Base-by-base conservation (phyloP, 2,888 invertebrate genomes). In the Tubulanus polymorphus region DNA sequence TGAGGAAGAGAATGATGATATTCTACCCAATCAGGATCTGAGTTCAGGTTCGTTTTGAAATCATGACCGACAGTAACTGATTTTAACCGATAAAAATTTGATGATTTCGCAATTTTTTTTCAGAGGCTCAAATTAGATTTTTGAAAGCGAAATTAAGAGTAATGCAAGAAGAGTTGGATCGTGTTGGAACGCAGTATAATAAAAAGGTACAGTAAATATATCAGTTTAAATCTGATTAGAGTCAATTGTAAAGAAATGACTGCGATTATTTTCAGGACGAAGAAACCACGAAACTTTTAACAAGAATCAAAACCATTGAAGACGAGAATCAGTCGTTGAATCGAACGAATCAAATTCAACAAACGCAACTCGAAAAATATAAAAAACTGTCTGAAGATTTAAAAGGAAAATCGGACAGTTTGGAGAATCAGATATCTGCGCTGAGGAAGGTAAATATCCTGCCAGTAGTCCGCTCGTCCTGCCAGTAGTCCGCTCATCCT, bases 91-190 rank as follows among this genome's bases (percentile, higher is more conserved):
- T 10, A 32, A 32, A 12, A n/a, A 15, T 25, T 18, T 25, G 5
- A 15, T 37, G 0, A 15, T 30, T 37, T 20, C 51, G 1, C 2
- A 20, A 18, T 23, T 41, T 50, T 37, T 55, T 67, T 60, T 15
- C 67, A 77, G 79, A 79, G 67, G 77, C 78, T 3, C 75, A 74
- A 37, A 75, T 77, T 18, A 58, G 79, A 32, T 78, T 78, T 60
- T 63, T 79, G 53, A 78, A 78, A 57, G 79, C 79, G 20, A 78
- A 79, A 61, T 58, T 78, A 25, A 59, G 77, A 23, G 79, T 79
- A 2, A 75, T 77, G 74, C 78, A 79, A 56, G 79, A 79, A 57
- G 78, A 79, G 52, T 54, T 78, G 54, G 78, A 77, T 46, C 61
- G 71, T 55, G 57, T 78, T 10, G 63, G 70, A 3, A 66, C 71